Base-by-base conservation (phyloP, 1,140 invertebrate genomes). In the Thaumetopoea pityocampa region DNA sequence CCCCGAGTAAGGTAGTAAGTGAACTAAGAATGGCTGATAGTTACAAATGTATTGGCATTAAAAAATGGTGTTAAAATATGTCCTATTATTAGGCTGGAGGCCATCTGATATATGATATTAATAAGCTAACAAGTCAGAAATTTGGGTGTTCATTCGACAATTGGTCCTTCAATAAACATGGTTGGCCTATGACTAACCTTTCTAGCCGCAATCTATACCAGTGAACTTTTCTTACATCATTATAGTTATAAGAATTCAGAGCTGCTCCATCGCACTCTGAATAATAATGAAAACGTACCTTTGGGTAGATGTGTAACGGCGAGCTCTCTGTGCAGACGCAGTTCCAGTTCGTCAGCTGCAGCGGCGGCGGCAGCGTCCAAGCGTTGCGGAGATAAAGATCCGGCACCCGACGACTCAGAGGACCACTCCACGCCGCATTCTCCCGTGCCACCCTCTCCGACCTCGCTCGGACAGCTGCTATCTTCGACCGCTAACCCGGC, bases 271-370 rank as follows among this genome's bases (percentile, higher is more conserved):
- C 11, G 4, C 16, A 19, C 8, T 33, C 7, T 14, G 15, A 12
- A 26, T 26, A 10, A 9, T 5, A 1, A 10, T 26, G 8, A 5
- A 3, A n/a, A 36, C 43, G 29, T 8, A 77, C 74, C 74, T 55
- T 77, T 74, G n/a, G 68, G 70, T 53, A 50, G 28, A 12, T 66
- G 64, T 1, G 50, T 11, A 6, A 53, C 45, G 27, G 38, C 9
- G 43, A 82, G 68, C 19, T 77, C 74, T 23, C 59, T 48, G 43
- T 77, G 74, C 44, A 82, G 60, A 6, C 78, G 57, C 51, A 70
- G 74, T 59, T 83, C 78, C 8, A 83, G 66, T 16, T 81, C 74
- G 48, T 81, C 74, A 22, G 51, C 74, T 4, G 78, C 72, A 9
- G 67, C 70, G 5, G 69, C 66, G 9, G 73, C 73, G 19, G 64